Evolutionary conservation across 2,797 vertebrate genomes (phyloP).

Genomic region (Sebastes itinus): DNA sequence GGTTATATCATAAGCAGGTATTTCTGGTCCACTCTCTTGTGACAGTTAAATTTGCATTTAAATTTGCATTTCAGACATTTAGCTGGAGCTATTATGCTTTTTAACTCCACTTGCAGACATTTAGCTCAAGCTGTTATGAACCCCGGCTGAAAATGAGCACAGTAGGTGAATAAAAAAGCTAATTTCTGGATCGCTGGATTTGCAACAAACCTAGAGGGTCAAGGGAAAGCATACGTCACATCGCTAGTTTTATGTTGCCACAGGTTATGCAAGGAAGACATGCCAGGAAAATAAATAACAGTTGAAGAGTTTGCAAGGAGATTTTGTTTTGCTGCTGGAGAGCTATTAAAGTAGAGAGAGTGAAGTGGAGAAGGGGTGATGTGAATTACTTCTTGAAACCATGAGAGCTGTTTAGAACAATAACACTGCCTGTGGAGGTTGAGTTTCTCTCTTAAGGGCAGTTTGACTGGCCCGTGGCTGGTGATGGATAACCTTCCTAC

Average conservation of each 20-base stretch:
- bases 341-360: not conserved
- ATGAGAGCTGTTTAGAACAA: not conserved
- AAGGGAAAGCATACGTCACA: not conserved
- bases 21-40: not conserved
- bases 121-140: not conserved
- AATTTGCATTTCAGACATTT: constrained; percentile 21
- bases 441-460: not conserved
- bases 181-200: not conserved
- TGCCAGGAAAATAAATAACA: not conserved
- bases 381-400: not conserved
- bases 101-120: not conserved
- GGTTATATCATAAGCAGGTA: not conserved
- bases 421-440: not conserved
- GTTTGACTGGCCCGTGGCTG: not conserved
- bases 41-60: constrained; percentile 2
- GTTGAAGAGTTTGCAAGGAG: not conserved
- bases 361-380: not conserved
- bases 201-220: not conserved
- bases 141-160: not conserved
- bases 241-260: not conserved
- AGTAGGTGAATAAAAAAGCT: not conserved
- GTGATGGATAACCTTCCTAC: not conserved
- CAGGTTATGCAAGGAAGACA: not conserved
- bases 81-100: not conserved
- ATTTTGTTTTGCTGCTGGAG: not conserved